A percentile compares a stretch with the other conserved stretches of the same genome.
Conservation (phyloP, 2,797 vertebrate genomes). For the Ctenopoma kingsleyae region DNA sequence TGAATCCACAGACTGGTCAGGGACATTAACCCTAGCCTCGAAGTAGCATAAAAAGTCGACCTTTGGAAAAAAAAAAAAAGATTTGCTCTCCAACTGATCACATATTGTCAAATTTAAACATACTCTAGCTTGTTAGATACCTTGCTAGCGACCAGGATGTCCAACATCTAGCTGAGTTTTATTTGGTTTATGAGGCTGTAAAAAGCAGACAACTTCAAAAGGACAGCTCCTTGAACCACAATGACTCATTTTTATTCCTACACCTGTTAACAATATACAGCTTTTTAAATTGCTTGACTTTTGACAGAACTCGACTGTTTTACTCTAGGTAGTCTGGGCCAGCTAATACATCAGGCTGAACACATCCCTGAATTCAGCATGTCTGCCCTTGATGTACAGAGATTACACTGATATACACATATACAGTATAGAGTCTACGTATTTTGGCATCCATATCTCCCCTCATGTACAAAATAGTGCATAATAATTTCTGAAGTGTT, state of each 20-base stretch:
- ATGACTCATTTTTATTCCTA: background rate
- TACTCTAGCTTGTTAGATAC: background rate
- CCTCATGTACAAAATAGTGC: background rate
- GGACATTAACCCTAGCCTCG: background rate
- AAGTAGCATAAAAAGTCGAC: background rate
- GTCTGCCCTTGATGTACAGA: background rate
- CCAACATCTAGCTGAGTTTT: background rate
- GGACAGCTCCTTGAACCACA: background rate
- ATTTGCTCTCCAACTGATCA: background rate
- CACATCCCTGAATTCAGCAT: slow-evolving; percentile 3
- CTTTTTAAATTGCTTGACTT: slow-evolving; percentile 4
- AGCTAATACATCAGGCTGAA: background rate
- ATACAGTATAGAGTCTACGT: no score
- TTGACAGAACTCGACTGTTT: background rate
- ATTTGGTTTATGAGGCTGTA: background rate
- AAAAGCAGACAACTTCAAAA: background rate
- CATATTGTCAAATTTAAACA: background rate
- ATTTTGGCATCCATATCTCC: background rate
- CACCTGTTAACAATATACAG: background rate
- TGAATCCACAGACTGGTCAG: background rate
- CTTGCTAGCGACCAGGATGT: background rate
- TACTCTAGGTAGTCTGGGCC: no score
- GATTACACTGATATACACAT: slow-evolving; percentile 4
- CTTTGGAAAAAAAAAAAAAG: background rate
- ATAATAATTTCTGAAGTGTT: background rate